These are phyloP conservation scores for Xylocopa sonorina DNA, from an alignment of 1,140 invertebrate genomes.

Conservation along the genomic window DNA sequence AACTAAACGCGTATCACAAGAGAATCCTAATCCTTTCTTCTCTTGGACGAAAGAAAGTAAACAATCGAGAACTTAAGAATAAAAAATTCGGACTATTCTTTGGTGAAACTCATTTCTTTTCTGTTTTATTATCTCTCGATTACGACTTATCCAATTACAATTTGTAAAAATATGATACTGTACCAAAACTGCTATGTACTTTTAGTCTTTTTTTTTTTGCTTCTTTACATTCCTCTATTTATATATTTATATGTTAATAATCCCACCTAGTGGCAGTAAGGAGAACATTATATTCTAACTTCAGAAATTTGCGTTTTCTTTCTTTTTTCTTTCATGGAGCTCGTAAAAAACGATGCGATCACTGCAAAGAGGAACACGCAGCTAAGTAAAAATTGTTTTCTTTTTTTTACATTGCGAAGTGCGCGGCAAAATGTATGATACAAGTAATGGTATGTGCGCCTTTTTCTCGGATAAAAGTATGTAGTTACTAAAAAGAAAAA, in stretches of 20 bases:
- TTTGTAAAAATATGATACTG: constrained; percentile 80
- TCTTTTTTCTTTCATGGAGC: constrained; percentile 48
- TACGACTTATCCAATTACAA: constrained; percentile 76
- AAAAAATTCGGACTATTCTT: constrained; percentile 55
- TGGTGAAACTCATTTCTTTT: constrained; percentile 60
- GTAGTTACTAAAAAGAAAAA: constrained; percentile 37
- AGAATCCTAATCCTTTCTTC: not conserved
- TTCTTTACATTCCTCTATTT: constrained; percentile 71
- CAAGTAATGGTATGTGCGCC: constrained; percentile 49
- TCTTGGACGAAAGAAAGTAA: not conserved
- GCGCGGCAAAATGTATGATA: constrained; percentile 55
- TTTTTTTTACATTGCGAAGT: constrained; percentile 47
- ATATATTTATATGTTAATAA: constrained; percentile 72
- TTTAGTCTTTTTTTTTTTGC: constrained; percentile 43
- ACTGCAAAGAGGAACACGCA: constrained; percentile 49
- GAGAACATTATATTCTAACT: constrained; percentile 65
- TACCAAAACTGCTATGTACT: constrained; percentile 78
- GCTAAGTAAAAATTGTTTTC: constrained; percentile 49
- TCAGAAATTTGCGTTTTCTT: constrained; percentile 46
- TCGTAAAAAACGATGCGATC: constrained; percentile 56
- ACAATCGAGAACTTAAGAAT: constrained; percentile 36
- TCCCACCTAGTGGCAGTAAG: constrained; percentile 71
- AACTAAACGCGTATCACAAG: not conserved
- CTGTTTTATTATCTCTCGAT: constrained; percentile 72
- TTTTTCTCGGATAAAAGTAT: constrained; percentile 46